Base-by-base conservation (phyloP, 2,888 invertebrate species). In the Lasius platythorax region DNA sequence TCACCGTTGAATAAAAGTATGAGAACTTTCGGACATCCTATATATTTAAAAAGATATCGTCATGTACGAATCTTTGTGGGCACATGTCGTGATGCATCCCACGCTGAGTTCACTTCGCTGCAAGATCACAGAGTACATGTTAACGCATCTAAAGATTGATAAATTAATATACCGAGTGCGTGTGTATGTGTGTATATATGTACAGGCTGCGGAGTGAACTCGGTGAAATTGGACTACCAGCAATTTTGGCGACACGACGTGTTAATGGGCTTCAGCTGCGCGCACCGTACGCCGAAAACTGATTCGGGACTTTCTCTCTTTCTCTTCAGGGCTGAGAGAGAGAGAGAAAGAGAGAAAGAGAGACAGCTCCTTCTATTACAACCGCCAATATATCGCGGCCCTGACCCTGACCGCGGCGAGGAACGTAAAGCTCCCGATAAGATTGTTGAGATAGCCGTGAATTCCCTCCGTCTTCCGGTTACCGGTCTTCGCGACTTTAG, bases 401-500 rank as follows among this genome's bases (percentile, higher is more conserved):
- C 70, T 88, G 88, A 90, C 86, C 85, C 67, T 63, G 87, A 78
- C 74, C 68, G 58, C 76, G 70, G 68, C 83, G 66, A 83, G 82
- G n/a, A 50, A 82, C 83, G 86, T 85, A 84, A 88, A 88, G 85
- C 81, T 79, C 15, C 76, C 85, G 89, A 88, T 87, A 88, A 91
- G 89, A 88, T 91, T 83, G 84, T 33, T 33, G 61, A 76, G 82
- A 84, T 74, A 86, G 70, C 66, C 87, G 75, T 81, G 88, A 86
- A 86, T 61, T 84, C 83, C 30, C 74, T 5, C 8, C 86, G 79
- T 85, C 89, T 91, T 91, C 89, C 89, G 89, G 86, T 87, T 90
- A 89, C 81, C 87, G 87, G 86, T 88, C 83, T 68, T 68, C 68
- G 64, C 53, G 63, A 56, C 81, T 43, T 56, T 68, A 40, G 40